phyloP scores from a whole-genome alignment of 2,797 vertebrate genomes.

The Ctenosaura bakeri region DNA sequence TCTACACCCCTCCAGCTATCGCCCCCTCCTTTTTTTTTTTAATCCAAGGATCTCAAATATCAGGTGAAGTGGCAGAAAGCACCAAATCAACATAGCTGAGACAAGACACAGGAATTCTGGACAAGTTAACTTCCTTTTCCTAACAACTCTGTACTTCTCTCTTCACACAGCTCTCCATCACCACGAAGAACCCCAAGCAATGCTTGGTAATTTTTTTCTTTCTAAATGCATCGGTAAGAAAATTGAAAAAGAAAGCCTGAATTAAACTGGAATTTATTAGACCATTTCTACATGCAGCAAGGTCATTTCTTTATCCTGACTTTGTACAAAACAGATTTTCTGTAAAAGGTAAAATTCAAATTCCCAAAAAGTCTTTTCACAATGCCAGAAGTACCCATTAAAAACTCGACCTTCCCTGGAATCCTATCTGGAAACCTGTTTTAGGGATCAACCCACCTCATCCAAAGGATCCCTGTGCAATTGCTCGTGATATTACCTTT shows the following conservation, averaged over 20 bases:
- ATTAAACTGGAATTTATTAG: not conserved
- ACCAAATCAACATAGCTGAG: slow-evolving; percentile 42
- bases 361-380: not conserved
- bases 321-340: not conserved
- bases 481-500: slow-evolving; percentile 2
- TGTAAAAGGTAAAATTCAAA: not conserved
- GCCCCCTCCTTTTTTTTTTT: slow-evolving; percentile 44
- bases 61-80: slow-evolving; percentile 19
- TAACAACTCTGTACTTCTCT: not conserved
- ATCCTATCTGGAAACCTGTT: not conserved
- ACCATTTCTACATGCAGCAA: fast-evolving
- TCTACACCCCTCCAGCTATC: not conserved
- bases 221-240: slow-evolving; percentile 23
- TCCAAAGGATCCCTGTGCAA: not conserved
- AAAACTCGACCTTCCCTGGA: not conserved
- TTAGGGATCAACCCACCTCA: not conserved
- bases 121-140: slow-evolving; percentile 38
- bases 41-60: slow-evolving; percentile 53
- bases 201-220: not conserved
- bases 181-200: not conserved
- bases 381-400: not conserved
- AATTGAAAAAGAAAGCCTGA: slow-evolving; percentile 7
- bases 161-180: slow-evolving; percentile 14
- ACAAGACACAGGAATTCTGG: slow-evolving; percentile 34
- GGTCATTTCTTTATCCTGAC: not conserved